Conservation (phyloP, 2,113 vertebrate species). For the Xenotilapia caudafasciata region DNA sequence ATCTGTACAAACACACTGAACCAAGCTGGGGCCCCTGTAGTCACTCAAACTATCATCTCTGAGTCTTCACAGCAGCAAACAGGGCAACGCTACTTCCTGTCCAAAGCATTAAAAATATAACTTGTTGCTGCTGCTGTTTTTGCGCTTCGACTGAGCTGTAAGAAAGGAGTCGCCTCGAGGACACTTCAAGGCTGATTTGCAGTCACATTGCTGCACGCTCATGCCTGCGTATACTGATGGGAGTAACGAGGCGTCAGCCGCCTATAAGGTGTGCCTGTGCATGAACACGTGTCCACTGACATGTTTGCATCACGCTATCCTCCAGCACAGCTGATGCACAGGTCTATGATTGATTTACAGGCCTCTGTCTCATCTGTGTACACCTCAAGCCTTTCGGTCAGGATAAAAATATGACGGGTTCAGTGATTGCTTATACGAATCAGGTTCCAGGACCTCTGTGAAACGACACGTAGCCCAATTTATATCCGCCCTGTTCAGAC, state of each 20-base stretch:
- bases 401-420: neutral
- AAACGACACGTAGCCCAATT: neutral
- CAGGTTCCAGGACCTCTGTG: neutral
- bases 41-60: neutral
- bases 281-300: neutral
- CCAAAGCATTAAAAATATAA: neutral
- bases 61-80: neutral
- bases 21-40: neutral
- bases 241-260: neutral
- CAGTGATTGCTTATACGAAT: neutral
- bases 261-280: neutral
- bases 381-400: neutral
- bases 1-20: neutral
- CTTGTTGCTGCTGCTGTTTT: neutral
- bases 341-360: neutral
- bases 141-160: accelerated
- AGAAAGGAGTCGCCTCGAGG: neutral
- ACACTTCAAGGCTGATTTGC: neutral
- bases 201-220: neutral
- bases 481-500: neutral
- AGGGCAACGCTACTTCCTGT: neutral
- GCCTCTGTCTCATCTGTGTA: neutral
- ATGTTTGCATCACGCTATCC: neutral
- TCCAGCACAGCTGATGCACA: neutral
- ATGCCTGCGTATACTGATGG: neutral